These are phyloP conservation scores for Phrynocephalus forsythii DNA, from an alignment of 2,797 vertebrate genomes.

Conservation along the genomic window DNA sequence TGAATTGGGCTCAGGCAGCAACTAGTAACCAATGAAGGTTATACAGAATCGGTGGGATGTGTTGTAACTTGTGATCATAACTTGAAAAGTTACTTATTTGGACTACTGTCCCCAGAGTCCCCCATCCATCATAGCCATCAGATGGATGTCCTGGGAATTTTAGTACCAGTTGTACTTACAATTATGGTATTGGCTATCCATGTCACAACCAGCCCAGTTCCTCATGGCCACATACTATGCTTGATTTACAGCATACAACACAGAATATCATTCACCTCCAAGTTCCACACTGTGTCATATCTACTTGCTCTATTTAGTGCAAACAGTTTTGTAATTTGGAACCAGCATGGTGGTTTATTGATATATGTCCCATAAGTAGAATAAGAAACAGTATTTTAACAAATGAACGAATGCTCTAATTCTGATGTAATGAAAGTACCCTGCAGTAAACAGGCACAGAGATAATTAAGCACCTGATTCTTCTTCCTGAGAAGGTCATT, in stretches of 20 bases:
- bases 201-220: not conserved
- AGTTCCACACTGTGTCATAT: not conserved
- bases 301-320: not conserved
- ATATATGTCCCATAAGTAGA: constrained; percentile 13
- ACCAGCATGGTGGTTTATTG: not conserved
- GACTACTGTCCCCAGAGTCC: no score
- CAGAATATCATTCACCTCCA: no score
- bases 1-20: no score
- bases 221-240: not conserved
- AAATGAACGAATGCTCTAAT: not conserved
- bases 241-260: not conserved
- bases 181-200: not conserved
- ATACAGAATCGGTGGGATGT: no score
- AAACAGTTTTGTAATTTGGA: not conserved
- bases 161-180: not conserved
- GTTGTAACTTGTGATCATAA: not conserved
- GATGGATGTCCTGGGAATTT: no score
- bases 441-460: constrained; percentile 23
- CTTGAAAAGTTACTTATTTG: no score
- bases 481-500: constrained; percentile 25
- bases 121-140: not conserved
- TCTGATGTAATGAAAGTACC: constrained; percentile 4
- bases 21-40: no score
- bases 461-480: constrained; percentile 42
- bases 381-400: constrained; percentile 9